Conservation (phyloP, 2,113 vertebrate species). For the Bujurquina vittata region DNA sequence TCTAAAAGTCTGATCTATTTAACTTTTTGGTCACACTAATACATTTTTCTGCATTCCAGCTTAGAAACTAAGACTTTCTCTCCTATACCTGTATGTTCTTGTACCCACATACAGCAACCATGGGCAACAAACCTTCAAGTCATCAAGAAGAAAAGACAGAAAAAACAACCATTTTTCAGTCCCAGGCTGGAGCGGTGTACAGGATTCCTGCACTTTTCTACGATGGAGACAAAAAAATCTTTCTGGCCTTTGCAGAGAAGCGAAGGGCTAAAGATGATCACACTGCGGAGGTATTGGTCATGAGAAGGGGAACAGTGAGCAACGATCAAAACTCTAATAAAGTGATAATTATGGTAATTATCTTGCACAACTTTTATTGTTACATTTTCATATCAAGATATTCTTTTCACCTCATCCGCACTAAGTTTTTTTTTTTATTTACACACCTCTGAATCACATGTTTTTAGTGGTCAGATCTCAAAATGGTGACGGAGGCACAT, state of each 20-base stretch:
- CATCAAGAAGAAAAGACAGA: neutral
- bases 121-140: neutral
- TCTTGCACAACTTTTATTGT: neutral
- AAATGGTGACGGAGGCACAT: neutral
- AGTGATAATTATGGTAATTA: neutral
- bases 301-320: neutral
- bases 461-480: slow-evolving; percentile 14
- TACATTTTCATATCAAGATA: neutral
- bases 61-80: neutral
- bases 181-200: neutral
- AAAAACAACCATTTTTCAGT: neutral
- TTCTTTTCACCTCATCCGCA: neutral
- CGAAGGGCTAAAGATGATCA: neutral
- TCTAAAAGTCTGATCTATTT: too few relatives aligned
- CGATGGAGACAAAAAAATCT: neutral
- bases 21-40: neutral
- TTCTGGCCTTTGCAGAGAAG: slow-evolving; percentile 5
- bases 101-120: neutral
- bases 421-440: neutral
- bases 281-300: neutral
- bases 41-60: neutral
- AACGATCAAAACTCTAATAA: neutral
- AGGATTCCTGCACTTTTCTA: neutral
- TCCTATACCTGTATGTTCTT: neutral
- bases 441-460: rapidly evolving